A percentile compares a stretch with the other conserved stretches of the same genome.
Evolutionary conservation across 2,797 vertebrate species (phyloP).

Genomic region (Coluber constrictor): DNA sequence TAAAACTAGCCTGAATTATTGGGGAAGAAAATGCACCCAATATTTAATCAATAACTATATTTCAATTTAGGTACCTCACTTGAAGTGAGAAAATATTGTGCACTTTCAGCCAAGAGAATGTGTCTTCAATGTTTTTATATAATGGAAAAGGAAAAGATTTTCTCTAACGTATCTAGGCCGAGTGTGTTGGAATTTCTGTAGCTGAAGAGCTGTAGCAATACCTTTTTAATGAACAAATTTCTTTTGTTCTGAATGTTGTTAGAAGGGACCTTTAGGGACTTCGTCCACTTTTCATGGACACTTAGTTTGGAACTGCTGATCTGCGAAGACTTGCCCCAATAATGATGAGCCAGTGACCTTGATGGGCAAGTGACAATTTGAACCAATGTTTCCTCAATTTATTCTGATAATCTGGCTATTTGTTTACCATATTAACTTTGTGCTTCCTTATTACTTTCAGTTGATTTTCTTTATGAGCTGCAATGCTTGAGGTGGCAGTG

Average conservation of each 20-base stretch:
- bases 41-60: background rate
- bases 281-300: background rate
- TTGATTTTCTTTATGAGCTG: background rate
- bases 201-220: background rate
- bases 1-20: background rate
- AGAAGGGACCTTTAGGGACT: background rate
- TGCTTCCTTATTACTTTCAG: background rate
- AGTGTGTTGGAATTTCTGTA: background rate
- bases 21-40: background rate
- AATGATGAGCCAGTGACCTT: background rate
- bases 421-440: background rate
- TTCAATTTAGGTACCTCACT: background rate
- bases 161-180: background rate
- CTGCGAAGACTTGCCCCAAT: background rate
- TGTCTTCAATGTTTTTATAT: background rate
- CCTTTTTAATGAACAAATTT: background rate
- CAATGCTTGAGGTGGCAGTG: no score
- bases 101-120: background rate
- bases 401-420: background rate
- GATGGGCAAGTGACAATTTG: background rate
- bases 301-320: background rate
- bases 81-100: background rate
- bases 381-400: background rate
- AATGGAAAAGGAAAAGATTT: background rate
- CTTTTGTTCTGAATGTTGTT: background rate